Conservation (phyloP, 2,113 vertebrate species). For the Alouatta palliata region DNA sequence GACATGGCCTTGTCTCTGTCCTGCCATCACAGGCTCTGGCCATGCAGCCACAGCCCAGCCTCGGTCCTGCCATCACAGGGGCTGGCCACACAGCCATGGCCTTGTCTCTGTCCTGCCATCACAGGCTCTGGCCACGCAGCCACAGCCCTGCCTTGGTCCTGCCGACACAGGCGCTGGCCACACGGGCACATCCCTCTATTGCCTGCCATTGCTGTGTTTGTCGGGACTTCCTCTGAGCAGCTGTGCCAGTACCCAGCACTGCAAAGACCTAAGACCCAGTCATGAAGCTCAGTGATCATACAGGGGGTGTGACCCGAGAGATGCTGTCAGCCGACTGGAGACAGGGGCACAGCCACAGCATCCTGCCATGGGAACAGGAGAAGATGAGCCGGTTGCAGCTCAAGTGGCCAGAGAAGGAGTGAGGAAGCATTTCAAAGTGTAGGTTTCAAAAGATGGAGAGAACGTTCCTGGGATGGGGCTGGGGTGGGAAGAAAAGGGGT, state of each 20-base stretch:
- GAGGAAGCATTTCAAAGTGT: not conserved
- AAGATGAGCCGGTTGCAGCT: not conserved
- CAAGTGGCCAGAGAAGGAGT: not conserved
- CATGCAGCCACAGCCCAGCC: not conserved
- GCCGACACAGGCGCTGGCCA: not conserved
- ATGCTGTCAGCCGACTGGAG: rapidly evolving
- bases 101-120: too few relatives aligned
- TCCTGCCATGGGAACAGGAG: not conserved
- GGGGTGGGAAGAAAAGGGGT: rapidly evolving
- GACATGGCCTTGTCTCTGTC: too few relatives aligned
- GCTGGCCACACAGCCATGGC: not conserved
- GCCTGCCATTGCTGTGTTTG: not conserved
- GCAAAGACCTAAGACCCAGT: not conserved
- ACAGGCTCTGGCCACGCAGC: not conserved
- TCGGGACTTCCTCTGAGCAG: not conserved
- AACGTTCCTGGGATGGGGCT: not conserved
- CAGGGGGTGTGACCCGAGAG: not conserved
- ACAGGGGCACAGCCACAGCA: rapidly evolving
- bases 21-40: not conserved
- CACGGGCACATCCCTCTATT: not conserved
- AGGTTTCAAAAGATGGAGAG: too few relatives aligned
- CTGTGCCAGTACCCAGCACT: too few relatives aligned
- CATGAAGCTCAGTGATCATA: rapidly evolving
- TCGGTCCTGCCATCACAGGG: too few relatives aligned
- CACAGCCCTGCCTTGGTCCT: not conserved